Base-by-base conservation (phyloP, 2,113 vertebrate species). In the Syngnathoides biaculeatus region DNA sequence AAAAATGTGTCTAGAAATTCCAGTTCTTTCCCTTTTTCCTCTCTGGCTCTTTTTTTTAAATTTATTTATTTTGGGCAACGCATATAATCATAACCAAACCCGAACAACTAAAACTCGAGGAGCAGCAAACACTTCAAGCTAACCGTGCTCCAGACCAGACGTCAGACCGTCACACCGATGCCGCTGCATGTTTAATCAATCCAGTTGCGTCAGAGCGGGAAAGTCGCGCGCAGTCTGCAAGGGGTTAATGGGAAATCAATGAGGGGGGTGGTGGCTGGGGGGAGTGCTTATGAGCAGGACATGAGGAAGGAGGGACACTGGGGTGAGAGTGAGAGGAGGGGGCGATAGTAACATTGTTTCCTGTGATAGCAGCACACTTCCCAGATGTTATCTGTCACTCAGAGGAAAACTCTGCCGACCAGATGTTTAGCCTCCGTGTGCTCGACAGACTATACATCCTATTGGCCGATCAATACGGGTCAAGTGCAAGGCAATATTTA, bases 351-450 rank as follows among this genome's bases (percentile, higher is more conserved):
- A 87, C 86, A 85, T 86, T 90, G 92, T 92, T 89, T 90, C 83
- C 87, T 91, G 85, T 92, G 90, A 92, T 92, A 92, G 84, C 81
- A 86, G 90, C 87, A 89, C 86, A 88, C 86, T 89, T 91, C 83
- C 86, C 91, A 90, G 91, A 92, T 93, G 92, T 90, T 92, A 89
- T 92, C 91, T 90, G 90, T 92, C 92, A 92, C 84, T 91, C 90
- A 90, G 66, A 73, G 81, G 69, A 84, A 69, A 79, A 82, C 84
- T 88, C 86, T 89, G 88, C 80, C 84, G 84, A 79, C 89, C 92
- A 93, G 90, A 91, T 92, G 91, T 92, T 89, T 81, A 80, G 79
- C 69, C 86, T 89, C 84, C 78, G 39, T 27, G 22, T 73, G 66
- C 58, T 67, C 61, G 73, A 64, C 79, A 81, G 77, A 80, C 82